These are phyloP conservation scores for Eospalax fontanierii DNA, from an alignment of 2,797 vertebrate species.

Conservation along the genomic window DNA sequence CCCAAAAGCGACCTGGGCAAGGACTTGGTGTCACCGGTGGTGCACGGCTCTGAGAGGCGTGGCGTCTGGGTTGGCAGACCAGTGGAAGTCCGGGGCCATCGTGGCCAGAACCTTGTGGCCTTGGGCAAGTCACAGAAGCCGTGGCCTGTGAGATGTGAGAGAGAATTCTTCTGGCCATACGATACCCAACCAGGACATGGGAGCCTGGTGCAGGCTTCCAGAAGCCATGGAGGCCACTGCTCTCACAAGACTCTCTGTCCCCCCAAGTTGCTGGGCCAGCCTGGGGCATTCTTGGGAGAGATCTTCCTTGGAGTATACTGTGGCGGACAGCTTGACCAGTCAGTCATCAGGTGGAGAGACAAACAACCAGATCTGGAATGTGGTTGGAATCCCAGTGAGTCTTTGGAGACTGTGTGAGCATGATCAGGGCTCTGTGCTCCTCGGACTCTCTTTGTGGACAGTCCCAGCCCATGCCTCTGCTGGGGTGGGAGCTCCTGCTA, in stretches of 20 bases:
- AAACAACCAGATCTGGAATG: neutral
- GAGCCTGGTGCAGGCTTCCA: neutral
- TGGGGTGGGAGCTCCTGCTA: too few relatives aligned
- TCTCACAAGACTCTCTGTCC: too few relatives aligned
- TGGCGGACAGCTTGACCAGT: neutral
- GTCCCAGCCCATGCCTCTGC: neutral
- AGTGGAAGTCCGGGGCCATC: neutral
- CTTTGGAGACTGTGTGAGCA: fast-evolving
- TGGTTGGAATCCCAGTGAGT: neutral
- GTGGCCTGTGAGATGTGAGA: fast-evolving
- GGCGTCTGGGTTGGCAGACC: neutral
- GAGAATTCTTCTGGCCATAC: fast-evolving
- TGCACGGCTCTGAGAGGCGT: neutral
- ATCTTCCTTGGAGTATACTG: fast-evolving
- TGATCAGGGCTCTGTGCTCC: fast-evolving
- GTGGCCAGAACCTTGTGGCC: neutral
- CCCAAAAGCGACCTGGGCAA: neutral
- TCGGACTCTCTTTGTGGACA: neutral
- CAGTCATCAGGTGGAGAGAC: fast-evolving
- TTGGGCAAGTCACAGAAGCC: neutral
- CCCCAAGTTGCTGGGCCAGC: too few relatives aligned
- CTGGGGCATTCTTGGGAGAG: neutral
- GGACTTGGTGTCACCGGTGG: neutral
- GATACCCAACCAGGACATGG: too few relatives aligned
- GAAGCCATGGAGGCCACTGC: fast-evolving